phyloP scores from a whole-genome alignment of 2,797 vertebrate genomes.

The Rhinichthys osculus region DNA sequence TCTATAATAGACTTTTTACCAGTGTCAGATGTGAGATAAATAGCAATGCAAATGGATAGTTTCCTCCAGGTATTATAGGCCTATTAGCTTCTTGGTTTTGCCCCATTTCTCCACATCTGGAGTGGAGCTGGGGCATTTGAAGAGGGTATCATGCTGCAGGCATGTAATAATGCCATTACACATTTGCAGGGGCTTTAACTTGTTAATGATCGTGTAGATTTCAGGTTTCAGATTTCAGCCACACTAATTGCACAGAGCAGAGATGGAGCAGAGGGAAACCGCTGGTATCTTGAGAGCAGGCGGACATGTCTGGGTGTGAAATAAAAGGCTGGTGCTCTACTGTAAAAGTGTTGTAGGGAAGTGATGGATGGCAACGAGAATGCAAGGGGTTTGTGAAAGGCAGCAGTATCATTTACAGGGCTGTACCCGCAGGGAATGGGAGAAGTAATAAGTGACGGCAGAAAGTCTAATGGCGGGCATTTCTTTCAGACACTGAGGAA shows the following conservation, averaged over 20 bases:
- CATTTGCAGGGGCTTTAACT: conserved; percentile 33
- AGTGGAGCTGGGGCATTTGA: conserved; percentile 10
- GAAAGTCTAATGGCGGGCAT: conserved; percentile 63
- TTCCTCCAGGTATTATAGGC: conserved; percentile 15
- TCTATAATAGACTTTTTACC: too few species aligned
- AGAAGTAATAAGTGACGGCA: conserved; percentile 57
- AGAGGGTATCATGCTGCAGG: neutral
- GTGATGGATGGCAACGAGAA: conserved; percentile 47
- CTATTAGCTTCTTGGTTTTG: conserved; percentile 9
- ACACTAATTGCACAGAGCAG: conserved; percentile 52
- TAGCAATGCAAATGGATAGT: neutral
- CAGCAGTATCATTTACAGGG: conserved; percentile 55
- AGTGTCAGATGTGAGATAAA: neutral
- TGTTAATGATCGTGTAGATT: conserved; percentile 53
- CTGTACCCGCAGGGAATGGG: conserved; percentile 60
- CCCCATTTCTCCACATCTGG: conserved; percentile 21
- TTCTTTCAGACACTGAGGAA: conserved; percentile 61
- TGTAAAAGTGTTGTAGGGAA: conserved; percentile 28
- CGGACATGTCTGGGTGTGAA: conserved; percentile 12
- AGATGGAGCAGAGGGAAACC: conserved; percentile 35
- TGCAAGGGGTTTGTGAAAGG: conserved; percentile 43
- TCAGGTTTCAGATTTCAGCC: conserved; percentile 50
- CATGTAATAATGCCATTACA: conserved; percentile 10
- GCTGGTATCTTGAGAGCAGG: conserved; percentile 20
- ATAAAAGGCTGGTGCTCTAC: conserved; percentile 27